Base-by-base conservation (phyloP, 1,140 invertebrate species). In the Drosophila virilis region DNA sequence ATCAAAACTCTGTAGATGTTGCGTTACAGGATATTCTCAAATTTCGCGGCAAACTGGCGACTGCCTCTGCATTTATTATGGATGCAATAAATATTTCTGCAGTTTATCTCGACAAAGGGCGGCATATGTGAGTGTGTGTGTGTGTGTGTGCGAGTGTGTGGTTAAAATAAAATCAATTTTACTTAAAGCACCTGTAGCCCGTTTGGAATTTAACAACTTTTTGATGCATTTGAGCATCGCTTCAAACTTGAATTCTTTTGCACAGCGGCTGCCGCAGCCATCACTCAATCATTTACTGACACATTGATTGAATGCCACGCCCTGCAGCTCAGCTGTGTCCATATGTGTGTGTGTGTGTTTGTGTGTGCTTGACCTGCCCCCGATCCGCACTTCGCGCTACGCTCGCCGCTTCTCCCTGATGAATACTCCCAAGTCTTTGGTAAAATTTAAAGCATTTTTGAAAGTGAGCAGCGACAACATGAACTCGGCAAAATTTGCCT, bases 61-160 rank as follows among this genome's bases (percentile, higher is more conserved):
- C 43, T 59, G 17, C 65, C 65, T 43, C 32, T 57, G 46, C 54
- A 80, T 86, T 86, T 78, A 86, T 84, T 68, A 67, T 73, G 48
- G 58, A 74, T 86, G 82, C 75, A 69, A 86, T 88, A 86, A 86
- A 86, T 86, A 86, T 82, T 78, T 76, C 65, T 69, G 74, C 59
- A 67, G 78, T 32, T 85, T 67, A 82, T 82, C 75, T 71, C 42
- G 70, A 59, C 75, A 48, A 45, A 38, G 58, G 57, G 38, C 78
- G 64, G 35, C 62, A 58, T 71, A 54, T 48, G 37, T 70, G 42
- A 32, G 8, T 57, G 9, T 52, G 12, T 43, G 9, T 12, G 15
- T 12, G 15, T 57, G n/a, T 64, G 28, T 59, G 12, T n/a, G 42
- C n/a, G n/a, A n/a, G n/a, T n/a, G 13, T 10, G 22, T 17, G 37